Base-by-base conservation (phyloP, 2,113 vertebrate species). In the Zeus faber region DNA sequence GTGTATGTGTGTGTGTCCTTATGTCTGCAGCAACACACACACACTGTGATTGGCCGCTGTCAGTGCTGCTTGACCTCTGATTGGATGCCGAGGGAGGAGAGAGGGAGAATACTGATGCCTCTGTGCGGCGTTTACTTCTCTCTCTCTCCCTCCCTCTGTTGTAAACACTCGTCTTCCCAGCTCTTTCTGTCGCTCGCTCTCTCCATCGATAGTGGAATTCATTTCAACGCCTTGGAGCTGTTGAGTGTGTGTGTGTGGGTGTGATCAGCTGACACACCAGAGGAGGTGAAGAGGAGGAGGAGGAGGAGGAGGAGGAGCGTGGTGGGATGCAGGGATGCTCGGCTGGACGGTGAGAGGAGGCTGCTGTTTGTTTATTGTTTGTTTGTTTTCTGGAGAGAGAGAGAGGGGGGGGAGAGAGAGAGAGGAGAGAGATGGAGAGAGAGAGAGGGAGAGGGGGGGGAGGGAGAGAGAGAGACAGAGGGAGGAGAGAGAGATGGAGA, bases 1-100 rank as follows among this genome's bases (percentile, higher is more conserved):
- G 16, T 41, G n/a, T 41, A 7, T 4, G 16, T 39, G 14, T 10
- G 13, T 48, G 43, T 56, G 46, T 47, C 13, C 20, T 21, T 49
- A 8, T 41, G 37, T n/a, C 27, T 52, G 16, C 29, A 33, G 29
- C 29, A 13, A n/a, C n/a, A n/a, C n/a, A n/a, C n/a, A n/a, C n/a
- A 59, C 74, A 14, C 80, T 70, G 83, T 75, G 81, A 93, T 92
- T 94, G 93, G 90, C 70, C 25, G 25, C 80, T 75, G 85, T 79
- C 85, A 70, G 58, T 58, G 71, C 74, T 76, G 66, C 77, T 17
- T 66, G 24, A 67, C 70, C 79, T 72, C 83, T 65, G 82, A 93
- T 92, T 94, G 93, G 93, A 80, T 73, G 58, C 71, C 75, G 4
- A 65, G 58, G 67, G 49, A 68, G 46, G 49, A 69, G 88, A 72